A percentile compares a stretch with the other conserved stretches of the same genome.
Evolutionary conservation across 2,113 vertebrate genomes (phyloP).

Genomic region (Noctilio leporinus): DNA sequence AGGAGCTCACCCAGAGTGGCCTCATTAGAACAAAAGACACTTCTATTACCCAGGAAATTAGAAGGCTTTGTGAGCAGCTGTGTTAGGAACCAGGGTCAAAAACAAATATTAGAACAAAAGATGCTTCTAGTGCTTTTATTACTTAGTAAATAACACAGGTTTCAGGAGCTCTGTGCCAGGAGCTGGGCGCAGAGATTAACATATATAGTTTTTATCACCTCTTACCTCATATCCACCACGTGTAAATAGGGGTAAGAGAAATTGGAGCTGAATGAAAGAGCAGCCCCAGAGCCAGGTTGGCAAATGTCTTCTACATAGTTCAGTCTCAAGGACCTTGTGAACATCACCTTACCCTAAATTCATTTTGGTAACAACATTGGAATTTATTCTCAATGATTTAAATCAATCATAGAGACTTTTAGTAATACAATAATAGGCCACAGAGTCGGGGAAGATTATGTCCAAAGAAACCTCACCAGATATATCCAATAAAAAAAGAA

Average conservation of each 20-base stretch:
- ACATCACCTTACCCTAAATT: neutral
- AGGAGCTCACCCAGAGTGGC: neutral
- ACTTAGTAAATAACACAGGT: neutral
- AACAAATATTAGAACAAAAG: neutral
- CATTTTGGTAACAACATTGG: neutral
- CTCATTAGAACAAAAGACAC: neutral
- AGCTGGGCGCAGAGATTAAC: neutral
- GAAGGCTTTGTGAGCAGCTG: neutral
- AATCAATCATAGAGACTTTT: neutral
- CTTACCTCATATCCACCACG: neutral
- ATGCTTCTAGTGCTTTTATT: neutral
- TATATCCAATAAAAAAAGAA: neutral
- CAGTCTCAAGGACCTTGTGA: neutral
- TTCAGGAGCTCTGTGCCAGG: neutral
- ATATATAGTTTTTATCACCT: neutral
- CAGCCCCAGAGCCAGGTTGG: neutral
- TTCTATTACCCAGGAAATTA: neutral
- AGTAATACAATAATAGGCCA: neutral
- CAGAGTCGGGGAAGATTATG: neutral
- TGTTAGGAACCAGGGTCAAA: neutral
- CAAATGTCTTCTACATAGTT: neutral
- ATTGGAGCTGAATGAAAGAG: neutral
- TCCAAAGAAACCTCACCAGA: neutral
- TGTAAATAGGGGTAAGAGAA: neutral
- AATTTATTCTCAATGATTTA: neutral